Percentiles rank a stretch among this genome's conserved stretches.
Conservation (phyloP, 1,140 invertebrate species). For the Zaprionus vittiger region DNA sequence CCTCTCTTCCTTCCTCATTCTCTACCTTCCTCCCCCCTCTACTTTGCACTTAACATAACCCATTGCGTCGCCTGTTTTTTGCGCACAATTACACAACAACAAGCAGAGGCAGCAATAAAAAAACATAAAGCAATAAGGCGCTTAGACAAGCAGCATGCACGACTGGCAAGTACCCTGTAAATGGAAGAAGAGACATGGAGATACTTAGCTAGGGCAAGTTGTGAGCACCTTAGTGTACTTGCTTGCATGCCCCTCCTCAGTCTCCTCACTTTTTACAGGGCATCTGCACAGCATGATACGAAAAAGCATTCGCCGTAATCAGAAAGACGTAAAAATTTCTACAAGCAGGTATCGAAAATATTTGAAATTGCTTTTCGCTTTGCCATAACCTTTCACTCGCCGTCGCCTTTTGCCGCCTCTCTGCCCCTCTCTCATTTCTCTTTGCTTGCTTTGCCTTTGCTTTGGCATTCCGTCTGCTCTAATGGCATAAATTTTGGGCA, state of each 20-base stretch:
- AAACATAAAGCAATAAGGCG: conserved; percentile 9
- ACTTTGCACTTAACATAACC: conserved; percentile 49
- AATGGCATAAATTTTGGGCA: conserved; percentile 74
- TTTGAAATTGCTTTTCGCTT: conserved; percentile 80
- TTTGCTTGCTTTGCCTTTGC: conserved; percentile 39
- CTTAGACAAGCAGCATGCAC: not conserved
- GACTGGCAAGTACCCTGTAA: conserved; percentile 11
- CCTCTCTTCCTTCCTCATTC: not conserved
- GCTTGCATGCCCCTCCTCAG: not conserved
- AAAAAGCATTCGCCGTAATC: conserved; percentile 62
- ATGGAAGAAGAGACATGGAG: not conserved
- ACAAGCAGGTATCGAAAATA: conserved; percentile 79
- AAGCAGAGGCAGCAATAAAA: conserved; percentile 45
- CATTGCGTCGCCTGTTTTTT: conserved; percentile 61
- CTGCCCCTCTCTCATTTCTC: not conserved
- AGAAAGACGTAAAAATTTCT: conserved; percentile 80
- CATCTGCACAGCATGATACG: conserved; percentile 37
- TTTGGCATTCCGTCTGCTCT: conserved; percentile 72
- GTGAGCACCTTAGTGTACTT: not conserved
- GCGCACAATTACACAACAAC: conserved; percentile 79
- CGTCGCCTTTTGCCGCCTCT: not conserved
- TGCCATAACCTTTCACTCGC: conserved; percentile 52
- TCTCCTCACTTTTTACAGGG: conserved; percentile 2
- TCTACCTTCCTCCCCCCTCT: not conserved
- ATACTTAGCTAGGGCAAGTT: not conserved